These are phyloP conservation scores for Leptobrachium leishanense DNA, from an alignment of 2,113 vertebrate genomes.

Conservation along the genomic window DNA sequence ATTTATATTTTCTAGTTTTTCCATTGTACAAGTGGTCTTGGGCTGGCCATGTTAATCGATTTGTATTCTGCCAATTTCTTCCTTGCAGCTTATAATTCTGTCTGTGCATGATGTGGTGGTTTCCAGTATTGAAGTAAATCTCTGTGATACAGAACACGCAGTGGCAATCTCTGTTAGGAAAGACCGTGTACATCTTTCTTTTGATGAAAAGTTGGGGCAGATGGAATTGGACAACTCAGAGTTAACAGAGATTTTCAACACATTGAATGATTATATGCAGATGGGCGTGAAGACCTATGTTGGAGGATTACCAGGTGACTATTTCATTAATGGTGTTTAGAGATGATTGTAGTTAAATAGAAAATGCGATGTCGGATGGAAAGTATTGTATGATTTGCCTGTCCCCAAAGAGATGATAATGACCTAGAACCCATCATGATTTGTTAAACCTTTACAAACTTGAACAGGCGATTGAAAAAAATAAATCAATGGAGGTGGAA, in stretches of 20 bases:
- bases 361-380: no score
- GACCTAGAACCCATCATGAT: no score
- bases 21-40: no score
- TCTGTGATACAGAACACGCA: constrained; percentile 80
- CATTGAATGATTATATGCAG: constrained; percentile 59
- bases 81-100: constrained; percentile 78
- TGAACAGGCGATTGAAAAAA: no score
- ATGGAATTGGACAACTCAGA: constrained; percentile 62
- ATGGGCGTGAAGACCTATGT: constrained; percentile 74
- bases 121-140: constrained; percentile 73
- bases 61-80: background rate
- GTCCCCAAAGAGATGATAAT: no score
- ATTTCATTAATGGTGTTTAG: background rate
- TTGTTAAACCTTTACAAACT: no score
- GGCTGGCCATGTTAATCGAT: no score
- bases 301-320: constrained; percentile 88
- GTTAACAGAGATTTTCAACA: constrained; percentile 59
- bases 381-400: no score
- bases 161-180: constrained; percentile 74
- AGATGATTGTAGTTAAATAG: no score
- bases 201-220: constrained; percentile 73
- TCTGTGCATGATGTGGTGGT: constrained; percentile 72
- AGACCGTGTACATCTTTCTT: constrained; percentile 69
- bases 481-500: no score
- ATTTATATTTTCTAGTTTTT: no score